Evolutionary conservation across 2,113 vertebrate genomes (phyloP), one percentile per base, ranked within the genome.

Genomic region (Gallinago paraguaiae): DNA sequence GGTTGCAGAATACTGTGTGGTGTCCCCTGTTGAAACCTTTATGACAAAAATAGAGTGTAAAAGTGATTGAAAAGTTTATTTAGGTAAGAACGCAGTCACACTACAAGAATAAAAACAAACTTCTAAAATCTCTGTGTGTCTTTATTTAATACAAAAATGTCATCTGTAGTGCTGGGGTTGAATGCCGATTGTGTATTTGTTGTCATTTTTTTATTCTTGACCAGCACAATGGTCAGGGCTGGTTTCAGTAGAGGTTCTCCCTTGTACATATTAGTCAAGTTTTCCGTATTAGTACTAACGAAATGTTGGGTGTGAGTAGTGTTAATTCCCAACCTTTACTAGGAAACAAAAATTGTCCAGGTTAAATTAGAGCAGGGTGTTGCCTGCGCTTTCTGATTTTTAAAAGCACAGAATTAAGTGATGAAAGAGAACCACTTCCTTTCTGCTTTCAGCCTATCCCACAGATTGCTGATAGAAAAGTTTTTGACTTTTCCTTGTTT

Each of bases 11-110:
- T 60, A 31, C 37, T 71, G 35, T 45, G 50, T 89, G 50, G 18
- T 63, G 59, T 82, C 92, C 48, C 61, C 39, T 56, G 1, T 19
- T 64, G 74, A 89, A 81, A 85, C 33, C 59, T 75, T 88, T 57
- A 10, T 33, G 30, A 53, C 48, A 59, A 68, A 75, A 86, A 53
- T 12, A 46, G n/a, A 63, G 28, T 70, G 92, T 93, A 91, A 68
- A 60, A 90, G 88, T 86, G 71, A 63, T 85, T 71, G 71, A 59
- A 70, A 92, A 61, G 63, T 93, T 94, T 86, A 64, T 93, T 95
- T 96, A 82, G 85, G 33, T 89, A 88, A 79, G 63, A 88, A 37
- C 78, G 46, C 35, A 28, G 30, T 86, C 74, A 63, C 53, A 59
- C 53, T 86, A 68, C 31, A 64, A 12, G 56, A 96, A 95, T 96